phyloP scores from a whole-genome alignment of 2,888 invertebrate genomes.

The Mycalesis mineus region DNA sequence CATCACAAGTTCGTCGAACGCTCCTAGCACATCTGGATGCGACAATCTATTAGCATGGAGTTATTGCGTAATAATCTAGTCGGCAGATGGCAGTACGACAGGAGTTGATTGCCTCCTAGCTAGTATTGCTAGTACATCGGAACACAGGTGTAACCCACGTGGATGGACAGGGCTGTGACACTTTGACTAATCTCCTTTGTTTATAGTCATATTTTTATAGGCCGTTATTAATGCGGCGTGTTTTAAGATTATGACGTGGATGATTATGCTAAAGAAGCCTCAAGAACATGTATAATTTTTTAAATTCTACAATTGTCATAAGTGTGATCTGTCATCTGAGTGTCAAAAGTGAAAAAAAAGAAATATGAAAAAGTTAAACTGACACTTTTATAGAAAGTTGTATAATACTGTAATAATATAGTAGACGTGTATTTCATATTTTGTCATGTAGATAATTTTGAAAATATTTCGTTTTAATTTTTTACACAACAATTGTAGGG shows the following conservation, averaged over 20 bases:
- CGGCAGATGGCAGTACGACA: too few species aligned
- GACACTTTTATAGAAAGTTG: too few species aligned
- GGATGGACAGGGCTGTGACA: constrained; percentile 52
- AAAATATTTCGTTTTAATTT: too few species aligned
- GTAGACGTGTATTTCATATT: too few species aligned
- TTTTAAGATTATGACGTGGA: constrained; percentile 10
- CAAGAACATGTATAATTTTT: too few species aligned
- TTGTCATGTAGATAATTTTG: too few species aligned
- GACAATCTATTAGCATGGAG: constrained; percentile 56
- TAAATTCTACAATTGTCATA: too few species aligned
- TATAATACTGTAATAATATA: too few species aligned
- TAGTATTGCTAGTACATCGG: constrained; percentile 51
- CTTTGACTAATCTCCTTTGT: constrained; percentile 24
- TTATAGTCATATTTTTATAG: constrained; percentile 21
- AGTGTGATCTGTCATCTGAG: background rate
- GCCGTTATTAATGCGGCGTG: constrained; percentile 19
- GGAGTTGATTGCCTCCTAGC: constrained; percentile 56
- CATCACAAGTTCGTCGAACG: constrained; percentile 59
- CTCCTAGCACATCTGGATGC: constrained; percentile 58
- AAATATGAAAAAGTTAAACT: too few species aligned
- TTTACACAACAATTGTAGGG: too few species aligned
- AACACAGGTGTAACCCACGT: constrained; percentile 70
- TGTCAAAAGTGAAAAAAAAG: too few species aligned
- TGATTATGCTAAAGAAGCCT: too few species aligned
- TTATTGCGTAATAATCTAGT: constrained; percentile 70